A percentile compares a stretch with the other conserved stretches of the same genome.
phyloP scores from a whole-genome alignment of 2,888 invertebrate genomes.

The Danaus chrysippus region DNA sequence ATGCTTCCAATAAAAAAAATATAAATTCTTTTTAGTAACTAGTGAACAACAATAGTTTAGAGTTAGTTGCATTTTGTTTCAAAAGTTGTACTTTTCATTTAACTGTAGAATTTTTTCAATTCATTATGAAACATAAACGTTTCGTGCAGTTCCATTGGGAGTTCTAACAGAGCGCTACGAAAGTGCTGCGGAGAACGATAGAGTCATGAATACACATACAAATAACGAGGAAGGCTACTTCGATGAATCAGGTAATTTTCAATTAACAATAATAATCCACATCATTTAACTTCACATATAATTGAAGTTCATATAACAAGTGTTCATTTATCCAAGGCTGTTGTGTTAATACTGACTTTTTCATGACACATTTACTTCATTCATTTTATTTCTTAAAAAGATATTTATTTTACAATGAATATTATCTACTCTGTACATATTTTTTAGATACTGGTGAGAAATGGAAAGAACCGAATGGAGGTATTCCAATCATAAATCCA shows the following conservation, averaged over 20 bases:
- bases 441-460: slow-evolving; percentile 49
- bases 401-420: slow-evolving; percentile 8
- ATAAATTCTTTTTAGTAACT: not conserved
- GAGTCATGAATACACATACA: slow-evolving; percentile 57
- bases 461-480: slow-evolving; percentile 51
- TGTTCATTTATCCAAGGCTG: too few species aligned
- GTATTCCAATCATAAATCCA: slow-evolving; percentile 43
- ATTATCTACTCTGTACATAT: slow-evolving; percentile 2
- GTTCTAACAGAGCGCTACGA: slow-evolving; percentile 89
- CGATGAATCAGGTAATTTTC: slow-evolving; percentile 49
- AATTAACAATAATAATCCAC: not conserved
- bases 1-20: not conserved
- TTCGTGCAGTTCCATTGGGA: slow-evolving; percentile 85
- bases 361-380: not conserved
- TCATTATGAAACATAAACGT: slow-evolving; percentile 9
- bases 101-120: too few species aligned
- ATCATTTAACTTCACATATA: too few species aligned
- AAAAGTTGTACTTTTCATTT: too few species aligned
- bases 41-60: too few species aligned
- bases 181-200: slow-evolving; percentile 85
- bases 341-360: too few species aligned
- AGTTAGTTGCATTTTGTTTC: too few species aligned
- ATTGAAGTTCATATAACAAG: too few species aligned
- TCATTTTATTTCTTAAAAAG: not conserved
- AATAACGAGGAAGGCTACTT: slow-evolving; percentile 43